Conservation (phyloP, 2,113 vertebrate genomes). For the Xenopus borealis region DNA sequence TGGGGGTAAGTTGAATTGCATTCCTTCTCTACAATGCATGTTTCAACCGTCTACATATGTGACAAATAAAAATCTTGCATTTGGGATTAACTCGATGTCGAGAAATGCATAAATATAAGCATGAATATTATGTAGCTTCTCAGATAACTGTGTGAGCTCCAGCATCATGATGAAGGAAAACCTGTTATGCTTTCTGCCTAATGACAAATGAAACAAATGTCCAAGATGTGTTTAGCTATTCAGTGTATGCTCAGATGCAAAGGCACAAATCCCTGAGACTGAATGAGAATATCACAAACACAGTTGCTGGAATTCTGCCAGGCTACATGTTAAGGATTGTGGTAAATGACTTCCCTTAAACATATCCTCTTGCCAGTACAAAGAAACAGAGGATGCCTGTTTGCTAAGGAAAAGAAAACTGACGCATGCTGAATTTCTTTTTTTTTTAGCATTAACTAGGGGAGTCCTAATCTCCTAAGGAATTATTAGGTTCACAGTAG, state of each 20-base stretch:
- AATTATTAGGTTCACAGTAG: conserved; percentile 61
- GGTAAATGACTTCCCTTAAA: conserved; percentile 64
- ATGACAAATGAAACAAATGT: no score
- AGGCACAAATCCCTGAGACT: conserved; percentile 50
- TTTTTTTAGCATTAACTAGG: conserved; percentile 53
- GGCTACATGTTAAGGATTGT: conserved; percentile 58
- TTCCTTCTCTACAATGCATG: not conserved
- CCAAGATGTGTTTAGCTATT: conserved; percentile 50
- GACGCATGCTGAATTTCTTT: conserved; percentile 42
- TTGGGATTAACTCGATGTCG: no score
- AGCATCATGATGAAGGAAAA: no score
- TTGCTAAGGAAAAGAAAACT: conserved; percentile 56
- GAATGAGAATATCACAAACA: conserved; percentile 63
- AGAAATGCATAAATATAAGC: no score
- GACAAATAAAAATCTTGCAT: no score
- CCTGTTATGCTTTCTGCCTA: no score
- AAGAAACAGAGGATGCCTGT: conserved; percentile 59
- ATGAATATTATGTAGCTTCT: no score
- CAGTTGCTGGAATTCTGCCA: conserved; percentile 71
- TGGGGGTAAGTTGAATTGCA: conserved; percentile 63
- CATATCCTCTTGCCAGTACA: conserved; percentile 55
- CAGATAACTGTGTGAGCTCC: no score
- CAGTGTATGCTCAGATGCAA: conserved; percentile 56
- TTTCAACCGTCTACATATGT: not conserved
- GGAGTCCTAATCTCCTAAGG: conserved; percentile 62